Percentiles rank a stretch among this genome's conserved stretches.
Evolutionary conservation across 2,888 invertebrate species (phyloP).

Genomic region (Dioctria linearis): DNA sequence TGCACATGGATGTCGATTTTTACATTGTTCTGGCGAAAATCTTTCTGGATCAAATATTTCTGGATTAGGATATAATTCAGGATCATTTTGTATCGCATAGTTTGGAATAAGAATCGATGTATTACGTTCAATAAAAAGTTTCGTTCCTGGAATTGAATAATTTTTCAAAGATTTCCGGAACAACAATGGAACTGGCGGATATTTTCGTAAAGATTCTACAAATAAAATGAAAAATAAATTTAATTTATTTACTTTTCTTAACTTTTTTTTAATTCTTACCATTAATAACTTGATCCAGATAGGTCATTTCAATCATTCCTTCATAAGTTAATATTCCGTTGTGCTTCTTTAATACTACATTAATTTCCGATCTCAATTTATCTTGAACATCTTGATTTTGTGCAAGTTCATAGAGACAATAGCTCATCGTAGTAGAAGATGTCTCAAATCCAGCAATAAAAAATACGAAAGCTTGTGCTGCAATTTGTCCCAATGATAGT

Average conservation of each 20-base stretch:
- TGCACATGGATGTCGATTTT: slow-evolving; percentile 61
- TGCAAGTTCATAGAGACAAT: slow-evolving; percentile 68
- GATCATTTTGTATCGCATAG: slow-evolving; percentile 73
- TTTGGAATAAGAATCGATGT: slow-evolving; percentile 60
- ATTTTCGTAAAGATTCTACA: slow-evolving; percentile 72
- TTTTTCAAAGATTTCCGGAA: slow-evolving; percentile 71
- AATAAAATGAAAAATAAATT: not conserved
- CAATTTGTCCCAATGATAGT: slow-evolving; percentile 61
- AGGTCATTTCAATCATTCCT: slow-evolving; percentile 68
- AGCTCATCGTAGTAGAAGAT: slow-evolving; percentile 70
- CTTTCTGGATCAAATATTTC: slow-evolving; percentile 73
- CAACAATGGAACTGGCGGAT: slow-evolving; percentile 72
- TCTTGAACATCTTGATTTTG: slow-evolving; percentile 62
- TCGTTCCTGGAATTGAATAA: slow-evolving; percentile 70
- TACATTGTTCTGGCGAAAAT: slow-evolving; percentile 63
- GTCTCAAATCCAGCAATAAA: slow-evolving; percentile 72
- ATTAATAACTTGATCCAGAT: slow-evolving; percentile 69
- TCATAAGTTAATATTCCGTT: slow-evolving; percentile 69
- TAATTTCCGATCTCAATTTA: slow-evolving; percentile 18
- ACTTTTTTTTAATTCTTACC: slow-evolving; percentile 64
- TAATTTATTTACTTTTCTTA: no score
- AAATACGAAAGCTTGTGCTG: slow-evolving; percentile 71
- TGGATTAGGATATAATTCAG: slow-evolving; percentile 72
- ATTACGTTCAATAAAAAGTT: slow-evolving; percentile 71
- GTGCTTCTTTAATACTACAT: slow-evolving; percentile 62